A percentile compares a stretch with the other conserved stretches of the same genome.
These are phyloP conservation scores for Agrochola litura DNA, from an alignment of 2,888 invertebrate species.

Conservation along the genomic window DNA sequence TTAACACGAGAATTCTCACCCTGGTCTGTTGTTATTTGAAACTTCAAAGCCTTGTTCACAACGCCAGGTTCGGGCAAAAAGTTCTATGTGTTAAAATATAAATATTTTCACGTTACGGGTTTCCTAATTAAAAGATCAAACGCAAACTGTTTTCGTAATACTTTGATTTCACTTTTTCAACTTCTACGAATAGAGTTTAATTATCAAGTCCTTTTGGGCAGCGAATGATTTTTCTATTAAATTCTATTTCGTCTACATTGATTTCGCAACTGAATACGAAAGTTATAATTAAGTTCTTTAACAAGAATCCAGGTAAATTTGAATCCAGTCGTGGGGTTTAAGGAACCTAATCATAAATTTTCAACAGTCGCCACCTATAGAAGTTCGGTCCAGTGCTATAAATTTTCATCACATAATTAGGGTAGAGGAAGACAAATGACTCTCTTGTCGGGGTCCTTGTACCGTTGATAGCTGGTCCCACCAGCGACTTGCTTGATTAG, in stretches of 20 bases:
- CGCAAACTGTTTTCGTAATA: constrained; percentile 60
- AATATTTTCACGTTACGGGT: constrained; percentile 59
- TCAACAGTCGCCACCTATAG: constrained; percentile 59
- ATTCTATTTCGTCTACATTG: constrained; percentile 45
- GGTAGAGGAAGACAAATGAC: constrained; percentile 84
- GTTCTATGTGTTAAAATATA: constrained; percentile 56
- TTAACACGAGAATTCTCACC: constrained; percentile 10
- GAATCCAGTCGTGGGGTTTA: constrained; percentile 47
- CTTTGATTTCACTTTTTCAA: constrained; percentile 57
- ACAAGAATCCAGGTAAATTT: constrained; percentile 44
- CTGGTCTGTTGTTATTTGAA: constrained; percentile 48
- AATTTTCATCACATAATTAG: constrained; percentile 86
- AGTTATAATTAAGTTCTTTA: constrained; percentile 50
- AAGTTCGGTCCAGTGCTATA: constrained; percentile 78
- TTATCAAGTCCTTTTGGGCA: constrained; percentile 32
- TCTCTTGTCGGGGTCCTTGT: constrained; percentile 73
- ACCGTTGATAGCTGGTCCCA: constrained; percentile 37
- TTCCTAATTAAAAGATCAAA: constrained; percentile 75
- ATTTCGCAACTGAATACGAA: constrained; percentile 44
- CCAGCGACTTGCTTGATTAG: neutral
- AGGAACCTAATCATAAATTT: constrained; percentile 67
- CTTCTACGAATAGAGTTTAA: constrained; percentile 37
- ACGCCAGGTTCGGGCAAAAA: constrained; percentile 38
- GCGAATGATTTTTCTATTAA: constrained; percentile 32
- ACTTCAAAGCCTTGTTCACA: constrained; percentile 65